Conservation (phyloP, 2,113 vertebrate species). For the Nothocercus nigrocapillus region DNA sequence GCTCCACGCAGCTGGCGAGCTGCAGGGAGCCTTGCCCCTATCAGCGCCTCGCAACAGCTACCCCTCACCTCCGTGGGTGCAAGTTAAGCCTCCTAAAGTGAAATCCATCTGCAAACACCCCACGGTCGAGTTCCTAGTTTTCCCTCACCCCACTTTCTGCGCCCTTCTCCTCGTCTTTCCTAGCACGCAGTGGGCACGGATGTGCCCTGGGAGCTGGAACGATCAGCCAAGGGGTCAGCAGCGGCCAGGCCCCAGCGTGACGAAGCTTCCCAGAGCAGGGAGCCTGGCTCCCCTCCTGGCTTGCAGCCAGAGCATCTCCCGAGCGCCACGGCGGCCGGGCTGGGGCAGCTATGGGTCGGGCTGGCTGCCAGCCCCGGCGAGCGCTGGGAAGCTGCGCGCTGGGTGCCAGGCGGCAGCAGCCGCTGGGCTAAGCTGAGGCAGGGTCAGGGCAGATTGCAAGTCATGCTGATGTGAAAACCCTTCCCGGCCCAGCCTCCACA, state of each 20-base stretch:
- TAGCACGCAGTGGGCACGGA: rapidly evolving
- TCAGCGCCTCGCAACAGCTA: background rate
- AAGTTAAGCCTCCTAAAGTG: background rate
- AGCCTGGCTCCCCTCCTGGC: background rate
- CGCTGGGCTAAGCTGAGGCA: rapidly evolving
- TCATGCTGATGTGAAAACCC: slow-evolving; percentile 34
- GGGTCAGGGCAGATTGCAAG: slow-evolving; percentile 47
- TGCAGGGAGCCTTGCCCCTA: background rate
- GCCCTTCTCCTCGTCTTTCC: background rate
- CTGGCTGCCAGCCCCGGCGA: background rate
- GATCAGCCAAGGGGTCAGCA: background rate
- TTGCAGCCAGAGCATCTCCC: background rate
- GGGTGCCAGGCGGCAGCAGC: background rate
- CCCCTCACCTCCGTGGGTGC: background rate
- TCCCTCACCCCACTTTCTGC: rapidly evolving
- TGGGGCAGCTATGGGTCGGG: background rate
- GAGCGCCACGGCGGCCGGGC: background rate
- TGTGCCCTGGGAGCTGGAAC: background rate
- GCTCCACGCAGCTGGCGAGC: background rate
- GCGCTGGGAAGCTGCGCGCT: rapidly evolving
- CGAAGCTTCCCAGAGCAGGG: background rate
- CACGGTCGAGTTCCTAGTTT: background rate
- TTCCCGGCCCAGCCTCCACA: background rate
- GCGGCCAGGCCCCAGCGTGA: background rate
- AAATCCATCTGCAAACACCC: background rate